phyloP scores from a whole-genome alignment of 2,888 invertebrate species.

The Sphecodes monilicornis region DNA sequence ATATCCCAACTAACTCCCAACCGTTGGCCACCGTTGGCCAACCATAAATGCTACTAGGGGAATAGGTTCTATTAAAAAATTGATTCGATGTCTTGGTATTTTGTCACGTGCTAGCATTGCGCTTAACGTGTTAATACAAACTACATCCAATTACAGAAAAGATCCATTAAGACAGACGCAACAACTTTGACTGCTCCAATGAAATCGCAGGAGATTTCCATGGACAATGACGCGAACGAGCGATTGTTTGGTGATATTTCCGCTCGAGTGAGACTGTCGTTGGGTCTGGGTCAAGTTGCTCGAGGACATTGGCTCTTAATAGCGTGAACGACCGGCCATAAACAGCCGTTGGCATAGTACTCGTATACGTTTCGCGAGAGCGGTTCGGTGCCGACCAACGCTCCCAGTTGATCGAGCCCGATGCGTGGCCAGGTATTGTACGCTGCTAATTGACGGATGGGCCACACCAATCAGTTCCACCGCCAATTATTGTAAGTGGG shows the following conservation, averaged over 20 bases:
- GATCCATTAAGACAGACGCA: not conserved
- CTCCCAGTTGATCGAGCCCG: slow-evolving; percentile 71
- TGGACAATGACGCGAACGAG: not conserved
- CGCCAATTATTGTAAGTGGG: slow-evolving; percentile 73
- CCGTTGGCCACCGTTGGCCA: too few relatives aligned
- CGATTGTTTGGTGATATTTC: not conserved
- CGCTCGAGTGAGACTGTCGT: not conserved
- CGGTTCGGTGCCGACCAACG: slow-evolving; percentile 55
- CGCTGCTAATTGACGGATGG: slow-evolving; percentile 72
- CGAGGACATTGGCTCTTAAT: not conserved
- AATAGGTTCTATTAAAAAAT: too few relatives aligned
- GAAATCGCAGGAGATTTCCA: not conserved
- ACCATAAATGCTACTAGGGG: too few relatives aligned
- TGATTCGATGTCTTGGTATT: too few relatives aligned
- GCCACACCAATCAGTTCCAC: slow-evolving; percentile 68
- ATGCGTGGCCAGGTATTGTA: slow-evolving; percentile 68
- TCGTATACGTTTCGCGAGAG: slow-evolving; percentile 47
- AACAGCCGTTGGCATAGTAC: not conserved
- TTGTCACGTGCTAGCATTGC: too few relatives aligned
- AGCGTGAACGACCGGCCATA: not conserved
- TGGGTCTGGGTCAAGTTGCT: not conserved
- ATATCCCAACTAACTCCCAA: too few relatives aligned
- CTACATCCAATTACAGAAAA: not conserved
- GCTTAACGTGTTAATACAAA: too few relatives aligned
- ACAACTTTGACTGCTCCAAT: not conserved